phyloP scores from a whole-genome alignment of 2,113 vertebrate species.

The Macquaria ambigua region DNA sequence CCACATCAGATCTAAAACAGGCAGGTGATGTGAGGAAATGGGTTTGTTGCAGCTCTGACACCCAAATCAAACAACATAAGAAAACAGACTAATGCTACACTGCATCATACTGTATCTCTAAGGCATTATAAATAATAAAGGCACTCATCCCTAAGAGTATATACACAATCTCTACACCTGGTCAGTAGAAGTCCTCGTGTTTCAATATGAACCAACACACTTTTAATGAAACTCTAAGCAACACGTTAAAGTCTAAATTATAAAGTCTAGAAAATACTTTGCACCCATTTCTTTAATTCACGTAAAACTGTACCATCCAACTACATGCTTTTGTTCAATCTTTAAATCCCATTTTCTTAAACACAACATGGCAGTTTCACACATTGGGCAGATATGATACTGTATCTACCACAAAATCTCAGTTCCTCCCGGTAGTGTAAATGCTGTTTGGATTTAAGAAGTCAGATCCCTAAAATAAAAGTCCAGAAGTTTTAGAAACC shows the following conservation, averaged over 20 bases:
- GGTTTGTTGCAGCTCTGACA: conserved; percentile 8
- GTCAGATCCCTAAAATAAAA: background rate
- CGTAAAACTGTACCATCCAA: background rate
- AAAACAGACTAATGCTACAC: background rate
- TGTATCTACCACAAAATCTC: background rate
- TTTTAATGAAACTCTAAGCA: background rate
- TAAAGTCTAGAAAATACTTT: conserved; percentile 4
- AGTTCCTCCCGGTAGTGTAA: conserved; percentile 7
- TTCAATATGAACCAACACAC: conserved; percentile 35
- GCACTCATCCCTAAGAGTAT: conserved; percentile 4
- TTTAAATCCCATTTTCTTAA: background rate
- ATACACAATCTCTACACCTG: background rate
- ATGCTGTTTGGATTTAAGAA: background rate
- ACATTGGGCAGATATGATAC: background rate
- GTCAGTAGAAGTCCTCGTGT: conserved; percentile 1
- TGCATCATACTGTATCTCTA: background rate
- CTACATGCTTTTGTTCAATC: background rate
- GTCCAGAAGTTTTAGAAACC: background rate
- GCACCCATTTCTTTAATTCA: background rate
- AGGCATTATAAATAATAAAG: conserved; percentile 44
- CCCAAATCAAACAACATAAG: background rate
- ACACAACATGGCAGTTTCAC: conserved; percentile 7
- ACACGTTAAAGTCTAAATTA: conserved; percentile 1
- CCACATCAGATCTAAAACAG: background rate
- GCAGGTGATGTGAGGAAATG: too few species aligned